A percentile compares a stretch with the other conserved stretches of the same genome.
Conservation (phyloP, 2,888 invertebrate genomes). For the Drosophila fungiperda region DNA sequence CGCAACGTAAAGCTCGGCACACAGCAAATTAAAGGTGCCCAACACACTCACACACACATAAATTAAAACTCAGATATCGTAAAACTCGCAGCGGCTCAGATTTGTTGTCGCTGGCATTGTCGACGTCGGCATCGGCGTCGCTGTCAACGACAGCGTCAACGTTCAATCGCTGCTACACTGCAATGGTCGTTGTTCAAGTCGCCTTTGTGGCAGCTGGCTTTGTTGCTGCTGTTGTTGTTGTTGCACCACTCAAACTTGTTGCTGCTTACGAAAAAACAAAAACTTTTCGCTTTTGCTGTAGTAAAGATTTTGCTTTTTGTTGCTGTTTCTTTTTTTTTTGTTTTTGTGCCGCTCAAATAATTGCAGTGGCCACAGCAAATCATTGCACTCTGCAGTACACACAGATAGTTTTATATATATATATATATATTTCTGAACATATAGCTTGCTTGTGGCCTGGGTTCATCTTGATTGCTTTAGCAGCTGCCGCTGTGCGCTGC, state of each 20-base stretch:
- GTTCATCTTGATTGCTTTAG: conserved; percentile 74
- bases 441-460: conserved; percentile 29
- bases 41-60: conserved; percentile 50
- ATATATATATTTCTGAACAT: conserved; percentile 13
- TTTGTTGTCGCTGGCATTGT: conserved; percentile 39
- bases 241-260: conserved; percentile 77
- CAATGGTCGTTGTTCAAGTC: conserved; percentile 52
- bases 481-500: conserved; percentile 55
- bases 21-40: conserved; percentile 66
- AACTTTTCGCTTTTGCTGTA: conserved; percentile 56
- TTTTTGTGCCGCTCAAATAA: conserved; percentile 49
- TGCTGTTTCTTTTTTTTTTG: conserved; percentile 29
- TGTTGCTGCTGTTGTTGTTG: conserved; percentile 56
- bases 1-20: conserved; percentile 54
- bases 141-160: conserved; percentile 4
- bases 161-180: conserved; percentile 26
- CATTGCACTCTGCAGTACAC: conserved; percentile 60
- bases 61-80: conserved; percentile 69
- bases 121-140: conserved; percentile 10
- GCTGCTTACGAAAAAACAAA: conserved; percentile 62
- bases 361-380: conserved; percentile 59
- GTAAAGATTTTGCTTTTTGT: conserved; percentile 25
- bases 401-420: conserved; percentile 11
- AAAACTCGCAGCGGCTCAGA: conserved; percentile 68
- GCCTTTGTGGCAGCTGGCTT: conserved; percentile 54